These are phyloP conservation scores for Taenioides sp. DNA, from an alignment of 2,797 vertebrate genomes.

Conservation along the genomic window DNA sequence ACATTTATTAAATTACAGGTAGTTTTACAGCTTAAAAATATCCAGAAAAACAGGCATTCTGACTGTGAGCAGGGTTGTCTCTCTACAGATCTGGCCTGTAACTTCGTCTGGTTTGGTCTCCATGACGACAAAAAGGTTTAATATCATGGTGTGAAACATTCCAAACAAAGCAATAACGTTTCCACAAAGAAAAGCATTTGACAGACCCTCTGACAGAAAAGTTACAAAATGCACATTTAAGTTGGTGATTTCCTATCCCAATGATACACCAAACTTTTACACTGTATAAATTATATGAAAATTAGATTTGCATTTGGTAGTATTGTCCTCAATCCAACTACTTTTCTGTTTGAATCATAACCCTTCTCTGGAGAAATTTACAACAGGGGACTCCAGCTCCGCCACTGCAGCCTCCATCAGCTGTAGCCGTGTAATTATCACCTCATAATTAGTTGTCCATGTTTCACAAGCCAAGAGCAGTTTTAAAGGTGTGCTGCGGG, in stretches of 20 bases:
- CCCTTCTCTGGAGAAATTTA: conserved; percentile 30
- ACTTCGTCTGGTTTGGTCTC: no score
- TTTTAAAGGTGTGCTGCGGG: conserved; percentile 38
- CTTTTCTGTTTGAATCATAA: conserved; percentile 24
- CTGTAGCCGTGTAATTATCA: conserved; percentile 54
- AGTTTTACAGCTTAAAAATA: no score
- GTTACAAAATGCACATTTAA: no score
- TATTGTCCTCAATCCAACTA: conserved; percentile 17
- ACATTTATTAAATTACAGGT: no score
- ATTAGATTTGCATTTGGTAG: background rate
- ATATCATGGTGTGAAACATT: no score
- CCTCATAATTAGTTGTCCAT: conserved; percentile 51
- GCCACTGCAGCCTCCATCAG: conserved; percentile 33
- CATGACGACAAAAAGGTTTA: no score
- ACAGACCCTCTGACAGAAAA: no score
- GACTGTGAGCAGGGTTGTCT: no score
- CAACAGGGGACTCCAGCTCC: conserved; percentile 17
- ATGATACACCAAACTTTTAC: background rate
- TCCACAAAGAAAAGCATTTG: no score
- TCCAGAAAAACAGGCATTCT: no score
- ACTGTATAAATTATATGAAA: background rate
- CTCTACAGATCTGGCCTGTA: no score
- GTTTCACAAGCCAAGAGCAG: conserved; percentile 46
- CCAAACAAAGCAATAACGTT: no score
- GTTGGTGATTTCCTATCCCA: background rate